Percentiles rank a stretch among this genome's conserved stretches.
Conservation (phyloP, 2,797 vertebrate genomes). For the Cyclura pinguis region DNA sequence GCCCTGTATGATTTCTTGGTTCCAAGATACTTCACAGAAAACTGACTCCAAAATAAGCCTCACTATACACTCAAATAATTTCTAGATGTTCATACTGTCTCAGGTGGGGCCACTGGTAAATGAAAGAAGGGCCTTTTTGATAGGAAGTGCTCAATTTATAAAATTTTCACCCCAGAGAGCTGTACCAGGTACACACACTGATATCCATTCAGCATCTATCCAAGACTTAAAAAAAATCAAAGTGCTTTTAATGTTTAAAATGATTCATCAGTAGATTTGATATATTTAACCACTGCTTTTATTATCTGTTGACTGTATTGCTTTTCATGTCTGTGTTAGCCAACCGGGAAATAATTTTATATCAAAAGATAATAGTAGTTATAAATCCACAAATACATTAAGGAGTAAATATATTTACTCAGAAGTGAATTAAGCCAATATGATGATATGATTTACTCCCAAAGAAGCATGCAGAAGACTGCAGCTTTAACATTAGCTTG, state of each 20-base stretch:
- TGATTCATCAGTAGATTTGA: background rate
- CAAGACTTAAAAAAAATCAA: background rate
- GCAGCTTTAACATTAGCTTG: background rate
- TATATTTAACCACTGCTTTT: background rate
- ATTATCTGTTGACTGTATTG: background rate
- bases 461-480: background rate
- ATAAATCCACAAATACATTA: background rate
- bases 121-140: background rate
- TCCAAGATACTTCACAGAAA: background rate
- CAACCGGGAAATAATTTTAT: background rate
- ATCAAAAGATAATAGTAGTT: no score
- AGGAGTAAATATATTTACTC: background rate
- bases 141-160: background rate
- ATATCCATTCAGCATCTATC: background rate
- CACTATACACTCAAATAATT: no score
- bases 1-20: background rate
- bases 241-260: background rate
- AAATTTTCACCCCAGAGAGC: no score
- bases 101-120: background rate
- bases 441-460: background rate
- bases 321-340: background rate
- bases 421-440: background rate
- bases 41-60: background rate
- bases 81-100: background rate
- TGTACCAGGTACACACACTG: background rate